phyloP scores from a whole-genome alignment of 2,113 vertebrate species.

The Phyllostomus discolor region DNA sequence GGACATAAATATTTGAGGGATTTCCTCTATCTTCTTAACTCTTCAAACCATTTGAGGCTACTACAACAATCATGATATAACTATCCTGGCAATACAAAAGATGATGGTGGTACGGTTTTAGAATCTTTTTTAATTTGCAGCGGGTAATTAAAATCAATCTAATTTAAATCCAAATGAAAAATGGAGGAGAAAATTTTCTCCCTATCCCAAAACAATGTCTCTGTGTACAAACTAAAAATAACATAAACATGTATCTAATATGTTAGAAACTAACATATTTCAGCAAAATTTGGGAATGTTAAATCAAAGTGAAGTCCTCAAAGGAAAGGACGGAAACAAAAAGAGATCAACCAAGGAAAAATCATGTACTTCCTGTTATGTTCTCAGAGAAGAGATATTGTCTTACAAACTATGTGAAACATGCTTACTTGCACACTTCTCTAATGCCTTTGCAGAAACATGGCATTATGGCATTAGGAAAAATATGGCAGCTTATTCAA shows the following conservation, averaged over 20 bases:
- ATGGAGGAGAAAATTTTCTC: not conserved
- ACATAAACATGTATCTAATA: not conserved
- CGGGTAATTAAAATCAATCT: not conserved
- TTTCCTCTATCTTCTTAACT: not conserved
- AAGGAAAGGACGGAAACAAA: constrained; percentile 3
- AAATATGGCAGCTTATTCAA: not conserved
- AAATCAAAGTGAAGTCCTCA: not conserved
- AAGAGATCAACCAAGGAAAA: not conserved
- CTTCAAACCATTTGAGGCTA: not conserved
- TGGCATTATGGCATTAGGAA: not conserved
- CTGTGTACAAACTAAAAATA: not conserved
- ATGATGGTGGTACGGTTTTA: not conserved
- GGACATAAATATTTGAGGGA: not conserved
- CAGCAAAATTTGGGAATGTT: not conserved
- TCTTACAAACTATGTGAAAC: not conserved
- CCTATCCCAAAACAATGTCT: not conserved
- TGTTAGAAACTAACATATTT: not conserved
- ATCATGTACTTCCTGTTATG: not conserved
- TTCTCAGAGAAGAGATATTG: not conserved
- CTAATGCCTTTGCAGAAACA: not conserved
- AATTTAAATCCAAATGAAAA: not conserved
- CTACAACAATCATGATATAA: not conserved
- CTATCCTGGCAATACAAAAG: not conserved
- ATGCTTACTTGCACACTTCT: not conserved
- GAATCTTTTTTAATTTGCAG: not conserved